These are phyloP conservation scores for Hapalemur alaotrensis DNA, from an alignment of 2,797 vertebrate genomes.

Conservation along the genomic window DNA sequence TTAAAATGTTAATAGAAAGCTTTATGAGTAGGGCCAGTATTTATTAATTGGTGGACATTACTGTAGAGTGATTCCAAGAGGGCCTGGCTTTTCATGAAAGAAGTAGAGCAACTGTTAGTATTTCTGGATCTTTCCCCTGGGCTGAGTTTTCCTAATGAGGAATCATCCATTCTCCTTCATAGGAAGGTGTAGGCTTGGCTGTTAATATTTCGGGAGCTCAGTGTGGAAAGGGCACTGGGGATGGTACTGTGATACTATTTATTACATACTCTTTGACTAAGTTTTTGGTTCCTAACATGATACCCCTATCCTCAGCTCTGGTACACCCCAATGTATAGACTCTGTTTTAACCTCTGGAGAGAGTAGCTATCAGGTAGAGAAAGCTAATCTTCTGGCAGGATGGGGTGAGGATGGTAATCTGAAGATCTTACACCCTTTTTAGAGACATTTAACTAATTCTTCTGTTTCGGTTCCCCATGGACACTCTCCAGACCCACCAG, in stretches of 20 bases:
- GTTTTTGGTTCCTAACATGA: too few species aligned
- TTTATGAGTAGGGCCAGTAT: not conserved
- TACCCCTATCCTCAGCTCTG: too few species aligned
- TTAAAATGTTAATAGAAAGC: not conserved
- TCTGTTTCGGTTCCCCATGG: not conserved
- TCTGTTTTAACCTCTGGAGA: too few species aligned
- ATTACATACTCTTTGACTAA: too few species aligned
- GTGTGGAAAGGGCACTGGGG: not conserved
- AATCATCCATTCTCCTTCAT: not conserved
- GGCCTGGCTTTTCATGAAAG: not conserved
- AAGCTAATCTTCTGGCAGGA: too few species aligned
- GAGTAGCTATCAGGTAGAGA: too few species aligned
- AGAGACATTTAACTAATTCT: not conserved
- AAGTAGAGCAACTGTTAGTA: not conserved
- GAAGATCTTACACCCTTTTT: not conserved
- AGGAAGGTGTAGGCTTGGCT: not conserved
- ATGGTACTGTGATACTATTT: not conserved
- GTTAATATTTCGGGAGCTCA: not conserved
- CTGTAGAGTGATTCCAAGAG: not conserved
- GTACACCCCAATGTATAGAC: too few species aligned
- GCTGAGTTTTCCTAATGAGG: not conserved
- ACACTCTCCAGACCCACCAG: not conserved
- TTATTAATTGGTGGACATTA: not conserved
- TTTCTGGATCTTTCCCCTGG: not conserved
- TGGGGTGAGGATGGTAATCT: too few species aligned